Evolutionary conservation across 2,888 invertebrate genomes (phyloP).

Genomic region (Tridacna crocea): DNA sequence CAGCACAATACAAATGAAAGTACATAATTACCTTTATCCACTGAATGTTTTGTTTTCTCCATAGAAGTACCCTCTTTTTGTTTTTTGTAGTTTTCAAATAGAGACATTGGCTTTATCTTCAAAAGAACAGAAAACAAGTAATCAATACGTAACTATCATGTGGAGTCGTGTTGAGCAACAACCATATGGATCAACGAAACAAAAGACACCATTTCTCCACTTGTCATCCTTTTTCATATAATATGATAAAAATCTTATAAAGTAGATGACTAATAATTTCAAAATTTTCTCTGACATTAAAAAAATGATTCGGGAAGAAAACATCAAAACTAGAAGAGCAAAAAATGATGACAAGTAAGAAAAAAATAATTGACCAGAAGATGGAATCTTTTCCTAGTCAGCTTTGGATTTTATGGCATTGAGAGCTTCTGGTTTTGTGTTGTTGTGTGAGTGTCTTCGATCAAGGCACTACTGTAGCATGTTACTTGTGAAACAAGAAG

Average conservation of each 20-base stretch:
- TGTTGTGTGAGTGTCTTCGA: too few species aligned
- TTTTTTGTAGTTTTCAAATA: conserved; percentile 39
- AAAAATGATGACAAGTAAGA: too few species aligned
- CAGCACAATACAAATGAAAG: too few species aligned
- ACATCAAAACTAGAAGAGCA: too few species aligned
- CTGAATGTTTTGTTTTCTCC: not conserved
- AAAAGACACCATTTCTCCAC: not conserved
- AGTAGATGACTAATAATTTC: not conserved
- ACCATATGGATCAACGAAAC: not conserved
- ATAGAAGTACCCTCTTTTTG: conserved; percentile 11
- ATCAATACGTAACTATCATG: not conserved
- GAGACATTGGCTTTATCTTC: conserved; percentile 38
- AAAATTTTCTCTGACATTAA: not conserved
- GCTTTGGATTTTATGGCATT: too few species aligned
- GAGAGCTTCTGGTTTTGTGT: too few species aligned
- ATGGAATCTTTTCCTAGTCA: too few species aligned
- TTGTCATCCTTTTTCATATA: not conserved
- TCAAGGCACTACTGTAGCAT: too few species aligned
- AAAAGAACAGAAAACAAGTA: conserved; percentile 3
- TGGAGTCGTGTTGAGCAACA: too few species aligned
- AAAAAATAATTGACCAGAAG: too few species aligned
- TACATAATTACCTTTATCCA: not conserved
- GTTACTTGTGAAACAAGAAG: too few species aligned
- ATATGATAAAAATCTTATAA: not conserved
- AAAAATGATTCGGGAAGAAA: not conserved